Evolutionary conservation across 1,140 invertebrate genomes (phyloP), one percentile per base, ranked within the genome.

Genomic region (Diorhabda sublineata): DNA sequence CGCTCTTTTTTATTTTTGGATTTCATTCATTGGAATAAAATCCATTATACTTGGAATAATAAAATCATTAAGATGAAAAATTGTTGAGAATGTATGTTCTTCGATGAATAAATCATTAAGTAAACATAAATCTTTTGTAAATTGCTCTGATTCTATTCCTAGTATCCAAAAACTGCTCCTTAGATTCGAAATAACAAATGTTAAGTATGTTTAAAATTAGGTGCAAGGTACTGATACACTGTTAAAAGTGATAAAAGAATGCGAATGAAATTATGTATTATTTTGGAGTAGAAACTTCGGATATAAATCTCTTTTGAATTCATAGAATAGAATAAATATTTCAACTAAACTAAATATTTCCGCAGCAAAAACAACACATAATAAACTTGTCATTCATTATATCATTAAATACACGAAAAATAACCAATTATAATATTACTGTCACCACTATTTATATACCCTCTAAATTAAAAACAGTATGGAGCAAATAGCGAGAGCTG

Each of bases 21-120:
- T 52, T 52, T 52, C 47, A 52, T 52, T 52, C 47, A 52, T 52
- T 52, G 47, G n/a, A 52, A 52, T 52, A 52, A n/a, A 52, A 52
- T 52, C 47, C 47, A 52, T 52, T 52, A 52, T 52, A 52, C 47
- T 2, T n/a, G n/a, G 47, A 52, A 52, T 52, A 52, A 52, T 52
- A 52, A 52, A 52, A n/a, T 6, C 47, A 52, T 52, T 52, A 52
- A 52, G n/a, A 52, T 52, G 47, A 52, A 52, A 52, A 52, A 52
- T 52, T n/a, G 47, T 52, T 52, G n/a, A 52, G n/a, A 52, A 52
- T 52, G 2, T 52, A 52, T 52, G 47, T 52, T 52, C 6, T 52
- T 52, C 47, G 47, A 52, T n/a, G n/a, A 52, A 52, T 52, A 52
- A 52, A 52, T 52, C 47, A 52, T 52, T n/a, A 52, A 52, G 47